These are phyloP conservation scores for Ectemnius continuus DNA, from an alignment of 2,888 invertebrate genomes.

Conservation along the genomic window DNA sequence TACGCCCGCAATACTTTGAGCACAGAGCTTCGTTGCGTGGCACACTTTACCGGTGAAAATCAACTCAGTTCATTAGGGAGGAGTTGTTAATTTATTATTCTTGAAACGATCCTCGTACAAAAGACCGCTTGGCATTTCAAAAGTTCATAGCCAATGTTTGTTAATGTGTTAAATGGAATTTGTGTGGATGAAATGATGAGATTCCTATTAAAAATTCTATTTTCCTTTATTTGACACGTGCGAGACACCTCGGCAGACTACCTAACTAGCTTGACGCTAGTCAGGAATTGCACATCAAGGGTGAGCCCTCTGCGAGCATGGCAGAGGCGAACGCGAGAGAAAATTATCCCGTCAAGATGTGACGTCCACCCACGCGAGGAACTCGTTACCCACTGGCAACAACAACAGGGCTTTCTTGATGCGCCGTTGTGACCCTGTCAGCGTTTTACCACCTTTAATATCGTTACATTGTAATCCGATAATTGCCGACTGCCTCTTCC, in stretches of 20 bases:
- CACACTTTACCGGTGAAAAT: no score
- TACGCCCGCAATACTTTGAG: no score
- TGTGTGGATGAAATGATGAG: no score
- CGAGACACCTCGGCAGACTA: conserved; percentile 27
- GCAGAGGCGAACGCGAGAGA: conserved; percentile 55
- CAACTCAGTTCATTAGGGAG: no score
- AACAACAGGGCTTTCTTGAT: conserved; percentile 41
- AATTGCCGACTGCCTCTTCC: conserved; percentile 67
- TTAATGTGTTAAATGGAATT: no score
- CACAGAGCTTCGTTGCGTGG: no score
- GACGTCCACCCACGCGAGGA: conserved; percentile 64
- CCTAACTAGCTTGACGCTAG: conserved; percentile 32
- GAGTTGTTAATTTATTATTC: no score
- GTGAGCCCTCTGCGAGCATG: conserved; percentile 31
- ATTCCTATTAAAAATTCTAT: no score
- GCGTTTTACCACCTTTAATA: conserved; percentile 70
- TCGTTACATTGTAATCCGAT: conserved; percentile 72
- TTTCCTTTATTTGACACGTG: no score
- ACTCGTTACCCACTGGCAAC: conserved; percentile 53
- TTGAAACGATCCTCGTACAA: no score
- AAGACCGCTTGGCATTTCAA: no score
- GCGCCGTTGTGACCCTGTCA: conserved; percentile 67
- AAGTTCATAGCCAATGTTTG: no score
- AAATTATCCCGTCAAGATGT: conserved; percentile 72
- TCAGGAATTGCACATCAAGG: conserved; percentile 43